Evolutionary conservation across 1,140 invertebrate species (phyloP).

Genomic region (Caenorhabditis briggsae): DNA sequence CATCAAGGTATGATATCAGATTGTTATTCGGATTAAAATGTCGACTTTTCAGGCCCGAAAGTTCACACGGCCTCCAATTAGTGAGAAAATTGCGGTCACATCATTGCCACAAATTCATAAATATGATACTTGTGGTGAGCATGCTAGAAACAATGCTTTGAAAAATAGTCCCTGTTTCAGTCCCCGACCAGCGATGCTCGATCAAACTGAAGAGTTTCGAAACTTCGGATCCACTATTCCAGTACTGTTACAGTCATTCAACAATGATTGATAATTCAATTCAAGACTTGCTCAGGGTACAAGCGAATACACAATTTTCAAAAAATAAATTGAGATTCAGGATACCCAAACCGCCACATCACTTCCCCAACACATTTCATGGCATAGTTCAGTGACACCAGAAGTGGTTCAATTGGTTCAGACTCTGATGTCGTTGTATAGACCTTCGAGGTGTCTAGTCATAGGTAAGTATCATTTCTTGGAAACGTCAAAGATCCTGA

Average conservation of each 20-base stretch:
- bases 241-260: constrained; percentile 69
- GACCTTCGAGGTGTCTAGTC: constrained; percentile 67
- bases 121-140: constrained; percentile 34
- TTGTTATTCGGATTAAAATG: background rate
- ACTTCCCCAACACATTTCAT: constrained; percentile 61
- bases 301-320: background rate
- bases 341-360: constrained; percentile 65
- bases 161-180: no score
- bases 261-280: constrained; percentile 65
- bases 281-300: constrained; percentile 63
- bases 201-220: constrained; percentile 66
- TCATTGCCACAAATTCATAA: constrained; percentile 1
- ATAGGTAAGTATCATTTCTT: no score
- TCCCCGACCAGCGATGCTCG: constrained; percentile 61
- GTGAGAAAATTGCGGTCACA: constrained; percentile 23
- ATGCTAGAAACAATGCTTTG: background rate
- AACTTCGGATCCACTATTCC: constrained; percentile 66
- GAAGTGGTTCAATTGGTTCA: constrained; percentile 66
- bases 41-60: constrained; percentile 19
- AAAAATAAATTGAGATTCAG: constrained; percentile 44
- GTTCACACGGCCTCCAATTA: constrained; percentile 46
- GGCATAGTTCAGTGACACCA: constrained; percentile 61
- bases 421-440: constrained; percentile 66
- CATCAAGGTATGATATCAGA: constrained; percentile 27
- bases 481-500: no score